Evolutionary conservation across 2,888 invertebrate genomes (phyloP).

Genomic region (Molorchus minor): DNA sequence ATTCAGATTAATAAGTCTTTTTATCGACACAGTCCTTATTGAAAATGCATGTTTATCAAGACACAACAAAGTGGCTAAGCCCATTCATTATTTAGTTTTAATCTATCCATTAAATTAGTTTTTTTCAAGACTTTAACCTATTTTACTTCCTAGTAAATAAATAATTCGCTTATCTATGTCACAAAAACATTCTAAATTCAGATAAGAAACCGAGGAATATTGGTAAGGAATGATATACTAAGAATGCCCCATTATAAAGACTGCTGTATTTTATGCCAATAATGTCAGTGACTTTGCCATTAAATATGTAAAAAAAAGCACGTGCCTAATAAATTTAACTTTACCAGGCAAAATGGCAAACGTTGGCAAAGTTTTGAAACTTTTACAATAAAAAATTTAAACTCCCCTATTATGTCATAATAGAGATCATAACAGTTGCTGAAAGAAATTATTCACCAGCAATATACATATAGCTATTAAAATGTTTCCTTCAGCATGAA

Average conservation of each 20-base stretch:
- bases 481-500: not conserved
- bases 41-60: not conserved
- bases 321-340: not conserved
- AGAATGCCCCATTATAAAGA: not conserved
- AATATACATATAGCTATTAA: no score
- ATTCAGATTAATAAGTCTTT: no score
- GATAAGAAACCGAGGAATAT: constrained; percentile 8
- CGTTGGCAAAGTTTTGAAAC: no score
- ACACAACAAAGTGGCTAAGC: not conserved
- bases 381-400: no score
- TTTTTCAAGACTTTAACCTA: constrained; percentile 16
- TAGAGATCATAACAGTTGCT: no score
- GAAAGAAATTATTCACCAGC: no score
- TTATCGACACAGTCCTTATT: not conserved
- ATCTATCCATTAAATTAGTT: constrained; percentile 6
- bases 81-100: constrained; percentile 13
- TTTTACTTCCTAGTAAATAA: constrained; percentile 18
- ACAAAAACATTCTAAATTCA: constrained; percentile 2
- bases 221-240: not conserved
- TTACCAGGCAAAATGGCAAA: no score
- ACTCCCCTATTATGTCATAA: no score
- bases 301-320: not conserved
- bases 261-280: not conserved
- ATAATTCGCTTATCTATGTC: constrained; percentile 21
- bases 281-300: not conserved